Conservation (phyloP, 2,113 vertebrate species). For the Hemiscyllium ocellatum region DNA sequence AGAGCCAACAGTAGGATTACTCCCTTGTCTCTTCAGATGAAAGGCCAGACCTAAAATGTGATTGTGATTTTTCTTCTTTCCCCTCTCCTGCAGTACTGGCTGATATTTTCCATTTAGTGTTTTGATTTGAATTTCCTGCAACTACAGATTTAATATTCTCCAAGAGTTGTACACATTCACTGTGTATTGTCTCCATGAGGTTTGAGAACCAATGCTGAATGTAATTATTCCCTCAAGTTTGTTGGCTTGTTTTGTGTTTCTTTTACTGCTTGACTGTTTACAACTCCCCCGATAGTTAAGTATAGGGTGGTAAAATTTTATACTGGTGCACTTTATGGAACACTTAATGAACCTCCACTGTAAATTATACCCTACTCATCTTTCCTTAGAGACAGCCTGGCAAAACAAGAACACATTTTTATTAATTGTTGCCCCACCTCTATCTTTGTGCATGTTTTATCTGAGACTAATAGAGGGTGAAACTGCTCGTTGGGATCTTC, state of each 20-base stretch:
- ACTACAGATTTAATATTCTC: not conserved
- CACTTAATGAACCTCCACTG: not conserved
- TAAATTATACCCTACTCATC: constrained; percentile 35
- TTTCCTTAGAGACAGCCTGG: not conserved
- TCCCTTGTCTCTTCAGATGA: not conserved
- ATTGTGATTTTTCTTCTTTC: not conserved
- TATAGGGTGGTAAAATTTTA: constrained; percentile 24
- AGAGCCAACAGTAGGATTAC: not conserved
- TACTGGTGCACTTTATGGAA: not conserved
- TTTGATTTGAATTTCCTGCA: not conserved
- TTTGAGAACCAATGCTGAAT: not conserved
- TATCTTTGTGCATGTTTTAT: not conserved
- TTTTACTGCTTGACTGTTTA: not conserved
- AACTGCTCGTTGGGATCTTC: not conserved
- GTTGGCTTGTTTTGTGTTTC: too few relatives aligned
- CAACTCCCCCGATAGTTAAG: constrained; percentile 8
- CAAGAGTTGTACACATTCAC: not conserved
- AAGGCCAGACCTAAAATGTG: not conserved
- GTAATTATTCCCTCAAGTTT: not conserved
- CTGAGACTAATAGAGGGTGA: not conserved
- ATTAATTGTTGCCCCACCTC: constrained; percentile 29
- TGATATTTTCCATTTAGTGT: not conserved
- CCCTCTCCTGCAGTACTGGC: not conserved
- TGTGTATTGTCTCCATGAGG: not conserved
- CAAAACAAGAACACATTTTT: constrained; percentile 21